These are phyloP conservation scores for Thymelicus acteon DNA, from an alignment of 2,888 invertebrate genomes.

Conservation along the genomic window DNA sequence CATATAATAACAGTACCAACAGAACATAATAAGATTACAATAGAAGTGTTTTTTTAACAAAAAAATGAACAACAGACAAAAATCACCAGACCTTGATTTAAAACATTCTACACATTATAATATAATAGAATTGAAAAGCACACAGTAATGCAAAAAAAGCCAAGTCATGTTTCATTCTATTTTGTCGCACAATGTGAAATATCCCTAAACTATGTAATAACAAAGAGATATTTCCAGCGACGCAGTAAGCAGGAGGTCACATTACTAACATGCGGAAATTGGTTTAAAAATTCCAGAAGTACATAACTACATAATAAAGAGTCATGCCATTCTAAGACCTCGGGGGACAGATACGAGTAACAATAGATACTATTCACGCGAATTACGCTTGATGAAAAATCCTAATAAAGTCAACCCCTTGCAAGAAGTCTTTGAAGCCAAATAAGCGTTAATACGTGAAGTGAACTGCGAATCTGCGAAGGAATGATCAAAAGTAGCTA, in stretches of 20 bases:
- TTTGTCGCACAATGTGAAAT: slow-evolving; percentile 9
- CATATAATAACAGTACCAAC: too few species aligned
- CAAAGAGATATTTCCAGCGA: slow-evolving; percentile 17
- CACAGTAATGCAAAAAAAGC: slow-evolving; percentile 13
- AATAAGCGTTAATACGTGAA: too few species aligned
- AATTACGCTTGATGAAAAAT: background rate
- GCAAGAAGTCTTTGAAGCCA: too few species aligned
- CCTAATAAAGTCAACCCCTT: too few species aligned
- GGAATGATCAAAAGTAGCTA: too few species aligned
- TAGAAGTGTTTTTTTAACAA: background rate
- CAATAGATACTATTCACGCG: background rate
- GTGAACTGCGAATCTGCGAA: too few species aligned
- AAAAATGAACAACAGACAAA: background rate
- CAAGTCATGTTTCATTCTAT: slow-evolving; percentile 23
- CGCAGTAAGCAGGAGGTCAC: slow-evolving; percentile 32
- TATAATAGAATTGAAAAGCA: slow-evolving; percentile 5
- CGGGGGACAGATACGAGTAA: background rate
- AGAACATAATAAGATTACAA: too few species aligned
- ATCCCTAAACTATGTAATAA: slow-evolving; percentile 21
- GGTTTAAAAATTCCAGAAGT: slow-evolving; percentile 20
- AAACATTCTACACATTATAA: slow-evolving; percentile 4
- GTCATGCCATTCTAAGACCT: slow-evolving; percentile 13
- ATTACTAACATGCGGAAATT: slow-evolving; percentile 30
- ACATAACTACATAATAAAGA: background rate
- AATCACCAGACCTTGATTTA: slow-evolving; percentile 13